Evolutionary conservation across 2,888 invertebrate species (phyloP).

Genomic region (Lottia scabra): DNA sequence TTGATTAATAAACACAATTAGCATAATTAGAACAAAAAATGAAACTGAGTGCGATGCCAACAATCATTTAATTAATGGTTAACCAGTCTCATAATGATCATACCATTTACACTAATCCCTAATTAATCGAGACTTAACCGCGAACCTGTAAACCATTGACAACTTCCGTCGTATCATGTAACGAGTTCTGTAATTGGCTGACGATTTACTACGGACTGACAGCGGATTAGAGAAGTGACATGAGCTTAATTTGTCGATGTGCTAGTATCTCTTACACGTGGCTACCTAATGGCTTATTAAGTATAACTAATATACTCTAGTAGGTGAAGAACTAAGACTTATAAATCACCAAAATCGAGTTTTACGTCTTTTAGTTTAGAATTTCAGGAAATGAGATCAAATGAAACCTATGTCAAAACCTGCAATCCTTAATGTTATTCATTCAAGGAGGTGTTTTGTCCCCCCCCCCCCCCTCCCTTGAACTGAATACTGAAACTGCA

Average conservation of each 20-base stretch:
- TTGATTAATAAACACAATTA: too few species aligned
- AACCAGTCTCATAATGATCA: neutral
- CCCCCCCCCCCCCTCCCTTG: too few species aligned
- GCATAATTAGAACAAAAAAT: neutral
- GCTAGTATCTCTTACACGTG: neutral
- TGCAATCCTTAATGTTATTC: too few species aligned
- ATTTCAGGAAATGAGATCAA: too few species aligned
- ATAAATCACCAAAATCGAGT: too few species aligned
- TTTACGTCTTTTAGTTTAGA: too few species aligned
- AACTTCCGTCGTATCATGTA: conserved; percentile 2
- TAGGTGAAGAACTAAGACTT: too few species aligned
- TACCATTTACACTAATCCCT: neutral
- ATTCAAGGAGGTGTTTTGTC: too few species aligned
- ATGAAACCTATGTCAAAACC: too few species aligned
- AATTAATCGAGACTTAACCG: neutral
- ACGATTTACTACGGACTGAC: conserved; percentile 3
- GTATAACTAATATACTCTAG: too few species aligned
- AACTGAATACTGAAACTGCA: too few species aligned
- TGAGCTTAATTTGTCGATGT: neutral
- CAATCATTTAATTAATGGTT: neutral
- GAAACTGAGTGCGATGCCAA: neutral
- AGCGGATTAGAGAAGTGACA: neutral
- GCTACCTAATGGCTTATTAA: neutral
- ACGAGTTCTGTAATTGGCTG: neutral
- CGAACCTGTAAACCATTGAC: neutral